Percentiles rank a stretch among this genome's conserved stretches.
Conservation (phyloP, 2,113 vertebrate genomes). For the Machaerirhynchus nigripectus region DNA sequence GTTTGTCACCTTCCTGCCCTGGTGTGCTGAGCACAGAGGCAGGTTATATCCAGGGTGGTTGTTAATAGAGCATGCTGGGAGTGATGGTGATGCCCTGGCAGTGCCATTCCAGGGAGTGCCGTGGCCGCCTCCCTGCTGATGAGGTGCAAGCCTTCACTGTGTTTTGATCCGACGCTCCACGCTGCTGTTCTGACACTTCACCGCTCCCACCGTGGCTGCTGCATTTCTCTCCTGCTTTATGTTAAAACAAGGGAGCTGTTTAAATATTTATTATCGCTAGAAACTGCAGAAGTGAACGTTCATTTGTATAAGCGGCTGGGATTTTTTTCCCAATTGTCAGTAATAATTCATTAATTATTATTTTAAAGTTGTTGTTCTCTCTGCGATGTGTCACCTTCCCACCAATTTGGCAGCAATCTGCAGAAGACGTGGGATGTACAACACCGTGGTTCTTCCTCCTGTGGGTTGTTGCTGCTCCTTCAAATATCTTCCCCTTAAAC, state of each 20-base stretch:
- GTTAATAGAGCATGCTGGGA: neutral
- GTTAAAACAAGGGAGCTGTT: constrained; percentile 27
- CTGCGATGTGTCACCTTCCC: neutral
- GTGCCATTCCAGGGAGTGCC: rapidly evolving
- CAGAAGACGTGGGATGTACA: neutral
- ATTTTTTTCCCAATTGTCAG: neutral
- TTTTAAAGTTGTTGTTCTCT: neutral
- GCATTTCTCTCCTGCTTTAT: constrained; percentile 22
- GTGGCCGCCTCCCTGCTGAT: rapidly evolving
- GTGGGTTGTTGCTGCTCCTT: neutral
- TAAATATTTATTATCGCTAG: neutral
- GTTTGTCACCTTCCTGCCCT: rapidly evolving
- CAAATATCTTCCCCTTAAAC: neutral
- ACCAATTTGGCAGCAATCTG: neutral
- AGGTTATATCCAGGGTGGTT: neutral
- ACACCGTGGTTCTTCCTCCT: neutral
- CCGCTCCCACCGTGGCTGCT: neutral
- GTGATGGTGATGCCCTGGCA: neutral
- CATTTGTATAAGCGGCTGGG: neutral
- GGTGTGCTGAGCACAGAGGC: neutral
- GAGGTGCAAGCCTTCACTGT: rapidly evolving
- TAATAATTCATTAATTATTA: constrained; percentile 51
- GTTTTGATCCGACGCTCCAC: neutral
- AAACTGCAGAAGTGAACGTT: constrained; percentile 13
- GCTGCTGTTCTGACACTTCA: neutral